Base-by-base conservation (phyloP, 2,113 vertebrate genomes). In the Pheucticus melanocephalus region DNA sequence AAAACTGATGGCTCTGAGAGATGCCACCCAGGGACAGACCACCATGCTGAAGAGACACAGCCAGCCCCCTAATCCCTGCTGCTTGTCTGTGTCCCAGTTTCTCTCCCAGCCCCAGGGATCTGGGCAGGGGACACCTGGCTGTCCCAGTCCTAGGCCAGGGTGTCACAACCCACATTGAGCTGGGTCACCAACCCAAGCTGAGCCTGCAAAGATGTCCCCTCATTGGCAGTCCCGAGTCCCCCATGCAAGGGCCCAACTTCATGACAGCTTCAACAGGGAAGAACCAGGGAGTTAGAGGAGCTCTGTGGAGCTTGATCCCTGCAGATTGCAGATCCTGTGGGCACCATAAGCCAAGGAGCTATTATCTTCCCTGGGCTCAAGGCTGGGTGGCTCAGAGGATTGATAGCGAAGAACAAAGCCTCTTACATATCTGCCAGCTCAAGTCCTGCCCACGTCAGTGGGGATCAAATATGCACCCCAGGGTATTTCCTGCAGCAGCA, bases 321-420 rank as follows among this genome's bases (percentile, higher is more conserved):
- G 47, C 3, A 1, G 80, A 96, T 86, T 91, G 64, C 72, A 68
- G 79, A 88, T 90, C 90, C 60, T 83, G 80, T 82, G 65, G 90
- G 81, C 80, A 94, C 51, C 59, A 31, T 96, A 93, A 94, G 90
- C 90, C 92, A 69, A 27, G 64, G 76, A 93, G 65, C 82, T 93
- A 94, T 96, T 96, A 96, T 94, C 82, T 96, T 92, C 66, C 86
- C n/a, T 33, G 18, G 81, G 64, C 75, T 94, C 78, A 82, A 83
- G 71, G 65, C 85, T 88, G 47, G 42, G 31, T 90, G 79, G 94
- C 88, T 96, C 86, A 92, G 65, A 84, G 84, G 92, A 93, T 65
- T 88, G 86, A 84, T 60, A 87, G 88, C 35, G 64, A 84, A 92
- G 89, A 92, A 91, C 88, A 96, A 96, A 97, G 94, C 94, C 84